These are phyloP conservation scores for Actenoides lindsayi DNA, from an alignment of 2,113 vertebrate genomes.

Conservation along the genomic window DNA sequence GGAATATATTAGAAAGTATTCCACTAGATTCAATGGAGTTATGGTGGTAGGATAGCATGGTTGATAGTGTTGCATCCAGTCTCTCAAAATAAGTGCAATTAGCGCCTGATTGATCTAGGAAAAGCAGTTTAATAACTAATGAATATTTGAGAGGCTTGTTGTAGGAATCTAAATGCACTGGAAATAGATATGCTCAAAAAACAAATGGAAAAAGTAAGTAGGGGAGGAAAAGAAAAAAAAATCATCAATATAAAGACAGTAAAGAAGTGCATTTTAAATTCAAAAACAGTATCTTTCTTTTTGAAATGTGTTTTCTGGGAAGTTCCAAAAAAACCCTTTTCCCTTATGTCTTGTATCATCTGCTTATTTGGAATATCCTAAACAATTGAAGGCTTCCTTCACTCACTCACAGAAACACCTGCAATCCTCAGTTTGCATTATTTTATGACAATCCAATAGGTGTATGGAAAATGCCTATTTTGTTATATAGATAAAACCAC, in stretches of 20 bases:
- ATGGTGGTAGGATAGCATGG: fast-evolving
- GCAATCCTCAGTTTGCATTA: neutral
- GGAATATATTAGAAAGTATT: neutral
- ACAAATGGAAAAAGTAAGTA: neutral
- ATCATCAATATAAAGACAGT: neutral
- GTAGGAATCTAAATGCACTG: neutral
- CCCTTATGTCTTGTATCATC: neutral
- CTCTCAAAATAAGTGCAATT: neutral
- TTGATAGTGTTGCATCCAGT: neutral
- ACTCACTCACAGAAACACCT: neutral
- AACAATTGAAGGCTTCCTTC: neutral
- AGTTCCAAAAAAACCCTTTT: neutral
- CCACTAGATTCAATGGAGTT: neutral
- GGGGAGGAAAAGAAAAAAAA: neutral
- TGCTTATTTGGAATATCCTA: neutral
- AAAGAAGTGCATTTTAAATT: neutral
- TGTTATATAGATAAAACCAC: neutral
- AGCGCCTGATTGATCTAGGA: neutral
- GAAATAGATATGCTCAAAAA: neutral
- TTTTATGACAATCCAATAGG: neutral
- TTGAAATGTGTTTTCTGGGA: neutral
- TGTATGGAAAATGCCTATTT: neutral
- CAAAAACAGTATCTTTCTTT: neutral
- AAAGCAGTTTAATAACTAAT: conserved; percentile 29
- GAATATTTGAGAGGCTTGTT: neutral